Base-by-base conservation (phyloP, 2,113 vertebrate genomes). In the Tapirus terrestris region DNA sequence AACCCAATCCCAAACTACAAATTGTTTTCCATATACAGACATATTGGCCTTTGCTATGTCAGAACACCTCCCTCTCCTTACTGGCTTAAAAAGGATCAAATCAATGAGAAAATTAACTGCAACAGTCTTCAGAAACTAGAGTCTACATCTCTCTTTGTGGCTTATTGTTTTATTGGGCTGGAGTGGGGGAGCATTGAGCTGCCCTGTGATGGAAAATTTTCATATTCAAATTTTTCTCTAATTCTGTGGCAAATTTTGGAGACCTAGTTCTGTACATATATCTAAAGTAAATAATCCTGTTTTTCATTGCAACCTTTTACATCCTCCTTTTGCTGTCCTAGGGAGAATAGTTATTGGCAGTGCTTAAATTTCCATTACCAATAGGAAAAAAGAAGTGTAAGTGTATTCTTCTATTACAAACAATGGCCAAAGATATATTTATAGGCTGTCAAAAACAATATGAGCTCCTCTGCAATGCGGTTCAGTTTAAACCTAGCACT, bases 321-420 rank as follows among this genome's bases (percentile, higher is more conserved):
- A 68, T 9, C 21, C 13, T 93, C 9, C 48, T 86, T 83, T 75
- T 77, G 43, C 65, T 90, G 53, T 92, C 33, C 25, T 95, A 65
- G 51, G 8, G 33, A 91, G 14, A 93, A 79, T 79, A 73, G 60
- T 72, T 89, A 87, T 51, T 84, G 45, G 60, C 39, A 56, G 10
- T 68, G n/a, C 60, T 94, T 81, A 94, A 56, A 72, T 95, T 96
- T 97, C 68, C 43, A 88, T 92, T 95, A 92, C 17, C n/a, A 88
- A 81, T 36, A 31, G 29, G 12, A 83, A 75, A 84, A 96, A 92
- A 86, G 23, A 45, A 43, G 17, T n/a, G 0, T 80, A 88, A 87
- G 11, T 88, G 17, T 75, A 51, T 95, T 75, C 27, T 95, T 94
- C 51, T 80, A 36, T 51, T 77, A 39, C 8, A 72, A 76, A 43